Evolutionary conservation across 2,797 vertebrate species (phyloP).

Genomic region (Microctenopoma steveboyesi): DNA sequence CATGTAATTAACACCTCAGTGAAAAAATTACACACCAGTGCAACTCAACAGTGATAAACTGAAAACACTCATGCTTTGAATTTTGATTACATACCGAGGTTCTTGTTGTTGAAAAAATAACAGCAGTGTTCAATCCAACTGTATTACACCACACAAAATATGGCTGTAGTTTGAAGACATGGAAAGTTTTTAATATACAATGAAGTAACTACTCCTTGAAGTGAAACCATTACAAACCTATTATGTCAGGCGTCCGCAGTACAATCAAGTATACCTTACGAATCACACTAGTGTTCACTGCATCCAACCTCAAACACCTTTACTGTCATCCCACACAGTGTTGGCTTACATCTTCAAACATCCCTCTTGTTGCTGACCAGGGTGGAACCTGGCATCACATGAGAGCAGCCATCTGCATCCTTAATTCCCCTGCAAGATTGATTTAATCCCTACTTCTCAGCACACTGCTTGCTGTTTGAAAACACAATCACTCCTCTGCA

Average conservation of each 20-base stretch:
- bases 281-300: neutral
- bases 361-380: constrained; percentile 56
- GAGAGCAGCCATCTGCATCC: constrained; percentile 75
- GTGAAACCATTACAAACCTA: neutral
- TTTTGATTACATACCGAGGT: too few relatives aligned
- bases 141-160: neutral
- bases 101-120: too few relatives aligned
- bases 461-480: constrained; percentile 48
- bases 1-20: neutral
- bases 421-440: constrained; percentile 70
- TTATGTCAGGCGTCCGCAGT: neutral
- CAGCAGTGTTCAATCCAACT: too few relatives aligned
- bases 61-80: neutral
- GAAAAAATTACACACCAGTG: neutral
- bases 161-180: neutral
- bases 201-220: neutral
- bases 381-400: constrained; percentile 70
- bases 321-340: constrained; percentile 17
- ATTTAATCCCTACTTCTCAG: constrained; percentile 70
- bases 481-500: constrained; percentile 58
- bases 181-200: neutral
- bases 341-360: constrained; percentile 40
- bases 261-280: neutral
- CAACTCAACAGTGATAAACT: neutral
- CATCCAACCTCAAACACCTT: constrained; percentile 15